Base-by-base conservation (phyloP, 2,888 invertebrate species). In the Cecidostiba fungosa region DNA sequence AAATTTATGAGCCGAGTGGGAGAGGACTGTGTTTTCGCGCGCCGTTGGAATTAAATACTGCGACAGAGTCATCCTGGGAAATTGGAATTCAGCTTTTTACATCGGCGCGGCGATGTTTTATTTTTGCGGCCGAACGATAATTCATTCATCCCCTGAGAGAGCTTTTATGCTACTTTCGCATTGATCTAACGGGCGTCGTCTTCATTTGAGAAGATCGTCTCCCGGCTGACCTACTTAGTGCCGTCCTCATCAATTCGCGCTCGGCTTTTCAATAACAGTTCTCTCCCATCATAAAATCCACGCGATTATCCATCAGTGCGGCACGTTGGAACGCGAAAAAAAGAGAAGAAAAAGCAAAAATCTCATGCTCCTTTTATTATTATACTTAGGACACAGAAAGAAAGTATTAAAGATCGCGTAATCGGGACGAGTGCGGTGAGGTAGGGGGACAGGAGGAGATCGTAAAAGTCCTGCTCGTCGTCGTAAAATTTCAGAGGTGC, bases 401-500 rank as follows among this genome's bases (percentile, higher is more conserved):
- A 32, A 32, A 54, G 72, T 72, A 73, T 80, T 73, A 73, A 73
- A 43, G 50, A 8, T 23, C 39, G 72, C 43, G 66, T 66, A 66
- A 66, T 66, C 66, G 29, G 29, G 66, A 66, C 29, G 66, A 66
- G 29, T 66, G 66, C 66, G 66, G 66, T 16, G 66, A 12, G 66
- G 23, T 26, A 23, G 32, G 77, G 12, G 39, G 14, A 23, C 23
- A 1, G 26, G 0, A 2, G 50, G 16, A 10, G 19, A n/a, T 80
- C 80, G 72, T 73, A 80, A 80, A 72, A 72, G 23, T 39, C 32
- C 54, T 16, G 50, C 50, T 29, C 12, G 29, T 39, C 32, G 23
- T 80, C 80, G 80, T 80, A 80, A 80, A 80, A 80, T 80, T n/a
- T 59, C 80, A 72, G 80, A 54, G 70, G 36, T 23, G n/a, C 80